Evolutionary conservation across 2,797 vertebrate species (phyloP), one percentile per base, ranked within the genome.

Genomic region (Acrocephalus scirpaceus): DNA sequence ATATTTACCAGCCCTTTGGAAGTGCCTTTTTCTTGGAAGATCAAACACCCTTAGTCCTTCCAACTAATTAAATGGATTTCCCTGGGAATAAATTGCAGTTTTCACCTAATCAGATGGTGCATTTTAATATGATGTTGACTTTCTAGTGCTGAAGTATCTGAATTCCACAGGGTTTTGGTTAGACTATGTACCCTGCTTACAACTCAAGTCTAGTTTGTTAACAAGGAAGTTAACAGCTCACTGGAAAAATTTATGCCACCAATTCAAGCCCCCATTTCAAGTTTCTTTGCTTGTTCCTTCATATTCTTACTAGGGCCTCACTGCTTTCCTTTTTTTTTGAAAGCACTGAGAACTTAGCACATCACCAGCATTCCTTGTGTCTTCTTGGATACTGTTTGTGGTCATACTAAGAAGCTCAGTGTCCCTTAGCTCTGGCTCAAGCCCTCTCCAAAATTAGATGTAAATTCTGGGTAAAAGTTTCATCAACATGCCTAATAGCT

Each of bases 1-100:
- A 7, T 61, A 61, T 91, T 87, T 85, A 85, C 48, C 58, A 87
- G 45, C 11, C 42, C 42, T 87, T 87, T 71, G 38, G 71, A 95
- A 92, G 16, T 21, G 11, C 19, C 75, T 86, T 50, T 75, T 78
- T 79, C 69, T 85, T 53, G 25, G 64, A 94, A 95, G 81, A 93
- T 87, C 78, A 94, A 93, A 85, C 72, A 70, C 47, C 53, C 45
- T 44, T n/a, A 90, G 38, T 88, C 71, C 57, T 92, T 94, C 66
- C 75, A 93, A 76, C 56, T 82, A 87, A 92, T 94, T 89, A 92
- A 96, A 91, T 50, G 11, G 48, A 74, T 85, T 95, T 89, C 40
- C 45, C 9, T 38, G 87, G 84, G 88, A 95, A 92, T 81, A 88
- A 84, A 53, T 66, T 61, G 77, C 72, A 76, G 60, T 56, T 91